Evolutionary conservation across 2,797 vertebrate genomes (phyloP).

Genomic region (Prionace glauca): DNA sequence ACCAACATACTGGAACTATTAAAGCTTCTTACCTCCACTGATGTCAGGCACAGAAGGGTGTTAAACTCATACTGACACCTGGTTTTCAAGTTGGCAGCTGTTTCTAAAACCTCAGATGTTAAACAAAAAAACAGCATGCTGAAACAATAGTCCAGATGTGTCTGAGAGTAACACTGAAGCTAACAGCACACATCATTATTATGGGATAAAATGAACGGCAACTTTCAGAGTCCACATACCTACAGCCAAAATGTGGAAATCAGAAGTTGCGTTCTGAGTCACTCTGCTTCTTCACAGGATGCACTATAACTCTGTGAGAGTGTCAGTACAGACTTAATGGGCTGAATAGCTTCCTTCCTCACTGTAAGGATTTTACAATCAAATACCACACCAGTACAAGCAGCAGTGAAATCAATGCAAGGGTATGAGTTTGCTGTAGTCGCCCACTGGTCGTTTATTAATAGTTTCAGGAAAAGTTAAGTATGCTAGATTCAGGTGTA

Average conservation of each 20-base stretch:
- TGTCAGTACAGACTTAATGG: too few species aligned
- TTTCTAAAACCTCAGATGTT: not conserved
- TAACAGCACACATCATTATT: not conserved
- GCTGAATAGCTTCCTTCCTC: too few species aligned
- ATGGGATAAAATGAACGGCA: not conserved
- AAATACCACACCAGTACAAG: not conserved
- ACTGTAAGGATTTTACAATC: too few species aligned
- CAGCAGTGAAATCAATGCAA: not conserved
- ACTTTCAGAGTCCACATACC: not conserved
- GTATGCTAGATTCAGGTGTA: not conserved
- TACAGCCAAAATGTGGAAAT: not conserved
- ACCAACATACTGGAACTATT: not conserved
- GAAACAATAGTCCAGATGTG: not conserved
- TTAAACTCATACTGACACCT: not conserved
- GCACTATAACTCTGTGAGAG: not conserved
- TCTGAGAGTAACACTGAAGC: not conserved
- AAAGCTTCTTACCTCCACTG: not conserved
- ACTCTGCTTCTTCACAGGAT: not conserved
- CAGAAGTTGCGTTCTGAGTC: not conserved
- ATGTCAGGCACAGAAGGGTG: not conserved
- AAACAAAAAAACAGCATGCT: not conserved
- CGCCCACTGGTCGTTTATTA: not conserved
- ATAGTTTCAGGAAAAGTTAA: not conserved
- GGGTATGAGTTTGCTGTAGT: not conserved
- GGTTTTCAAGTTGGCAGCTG: not conserved